Evolutionary conservation across 2,888 invertebrate genomes (phyloP).

Genomic region (Stenurella melanura): DNA sequence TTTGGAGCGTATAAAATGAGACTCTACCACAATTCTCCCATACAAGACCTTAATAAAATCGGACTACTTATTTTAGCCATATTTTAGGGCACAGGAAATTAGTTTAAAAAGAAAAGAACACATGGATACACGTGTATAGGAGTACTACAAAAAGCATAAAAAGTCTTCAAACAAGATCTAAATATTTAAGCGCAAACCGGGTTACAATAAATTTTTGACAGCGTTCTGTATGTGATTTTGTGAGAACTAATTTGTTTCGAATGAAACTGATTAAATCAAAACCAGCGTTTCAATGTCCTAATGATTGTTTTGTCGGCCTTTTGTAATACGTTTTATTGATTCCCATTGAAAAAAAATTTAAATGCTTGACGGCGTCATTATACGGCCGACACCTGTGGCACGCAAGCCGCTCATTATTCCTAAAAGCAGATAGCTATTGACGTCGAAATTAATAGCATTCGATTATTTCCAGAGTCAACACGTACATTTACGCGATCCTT

Average conservation of each 20-base stretch:
- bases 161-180: background rate
- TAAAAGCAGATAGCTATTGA: constrained; percentile 67
- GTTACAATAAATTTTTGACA: background rate
- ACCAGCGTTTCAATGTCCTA: constrained; percentile 33
- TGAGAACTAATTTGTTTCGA: constrained; percentile 11
- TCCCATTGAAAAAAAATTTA: constrained; percentile 46
- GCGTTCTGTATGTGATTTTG: background rate
- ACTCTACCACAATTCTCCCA: no score
- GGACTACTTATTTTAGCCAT: no score
- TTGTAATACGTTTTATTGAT: constrained; percentile 43
- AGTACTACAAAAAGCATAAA: no score
- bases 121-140: no score
- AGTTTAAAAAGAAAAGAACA: no score
- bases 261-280: constrained; percentile 43
- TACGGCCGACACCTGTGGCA: constrained; percentile 69
- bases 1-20: no score
- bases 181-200: background rate
- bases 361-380: constrained; percentile 67
- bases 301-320: constrained; percentile 40
- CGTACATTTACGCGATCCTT: constrained; percentile 57
- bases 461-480: constrained; percentile 70
- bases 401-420: constrained; percentile 71
- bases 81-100: no score
- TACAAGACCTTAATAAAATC: no score
- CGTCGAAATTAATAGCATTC: constrained; percentile 71